phyloP scores from a whole-genome alignment of 2,113 vertebrate species.

The Ceyx cyanopectus region DNA sequence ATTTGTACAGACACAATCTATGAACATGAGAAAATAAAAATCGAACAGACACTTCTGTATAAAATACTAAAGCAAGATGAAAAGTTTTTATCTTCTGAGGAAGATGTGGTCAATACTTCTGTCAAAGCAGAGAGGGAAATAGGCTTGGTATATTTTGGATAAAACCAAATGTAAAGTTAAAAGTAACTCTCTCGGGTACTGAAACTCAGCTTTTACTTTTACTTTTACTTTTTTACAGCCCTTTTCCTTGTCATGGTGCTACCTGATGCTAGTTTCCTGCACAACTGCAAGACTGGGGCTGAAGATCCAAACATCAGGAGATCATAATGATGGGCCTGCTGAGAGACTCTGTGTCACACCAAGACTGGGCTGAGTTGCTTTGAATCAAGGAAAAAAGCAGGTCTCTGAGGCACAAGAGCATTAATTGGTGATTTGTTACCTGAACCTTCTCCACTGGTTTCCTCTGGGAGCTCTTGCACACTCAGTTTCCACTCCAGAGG shows the following conservation, averaged over 20 bases:
- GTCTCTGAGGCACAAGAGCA: background rate
- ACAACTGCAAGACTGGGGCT: background rate
- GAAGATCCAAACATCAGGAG: background rate
- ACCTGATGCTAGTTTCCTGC: background rate
- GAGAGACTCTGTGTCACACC: background rate
- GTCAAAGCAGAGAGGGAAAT: background rate
- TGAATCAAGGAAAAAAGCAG: background rate
- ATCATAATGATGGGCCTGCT: background rate
- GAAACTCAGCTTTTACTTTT: background rate
- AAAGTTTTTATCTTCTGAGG: background rate
- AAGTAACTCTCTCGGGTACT: too few species aligned
- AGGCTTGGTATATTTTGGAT: background rate
- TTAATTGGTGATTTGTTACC: slow-evolving; percentile 71
- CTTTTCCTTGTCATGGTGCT: background rate
- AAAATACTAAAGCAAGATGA: background rate
- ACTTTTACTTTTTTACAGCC: background rate
- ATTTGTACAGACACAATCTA: background rate
- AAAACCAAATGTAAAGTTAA: background rate
- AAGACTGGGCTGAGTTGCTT: background rate
- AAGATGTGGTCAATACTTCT: background rate
- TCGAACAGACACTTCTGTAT: background rate
- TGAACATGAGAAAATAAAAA: background rate
- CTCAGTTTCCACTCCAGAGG: slow-evolving; percentile 96
- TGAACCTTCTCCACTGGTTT: slow-evolving; percentile 91
- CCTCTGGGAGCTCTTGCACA: slow-evolving; percentile 95